Evolutionary conservation across 37 sponge, comb jelly and placozoan species (phyloP).

Genomic region (Dysidea cf. avara): DNA sequence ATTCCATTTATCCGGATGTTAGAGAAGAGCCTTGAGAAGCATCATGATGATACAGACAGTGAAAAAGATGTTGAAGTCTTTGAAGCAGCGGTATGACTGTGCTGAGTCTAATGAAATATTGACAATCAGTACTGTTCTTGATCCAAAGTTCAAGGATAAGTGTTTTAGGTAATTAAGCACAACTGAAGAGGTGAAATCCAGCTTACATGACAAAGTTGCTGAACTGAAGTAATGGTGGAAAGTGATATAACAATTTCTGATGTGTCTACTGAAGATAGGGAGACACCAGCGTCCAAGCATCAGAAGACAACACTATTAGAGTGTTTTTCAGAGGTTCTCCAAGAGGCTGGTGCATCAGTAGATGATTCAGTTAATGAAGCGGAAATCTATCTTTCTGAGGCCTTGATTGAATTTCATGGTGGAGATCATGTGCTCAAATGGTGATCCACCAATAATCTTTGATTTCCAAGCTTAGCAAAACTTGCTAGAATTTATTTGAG

Average conservation of each 20-base stretch:
- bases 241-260: too few relatives aligned
- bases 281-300: too few relatives aligned
- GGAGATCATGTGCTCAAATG: constrained; percentile 8
- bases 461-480: neutral
- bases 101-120: neutral
- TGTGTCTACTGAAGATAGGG: too few relatives aligned
- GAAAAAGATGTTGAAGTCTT: neutral
- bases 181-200: too few relatives aligned
- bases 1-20: neutral
- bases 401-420: neutral
- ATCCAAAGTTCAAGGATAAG: too few relatives aligned
- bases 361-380: neutral
- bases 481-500: constrained; percentile 4
- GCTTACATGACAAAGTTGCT: too few relatives aligned
- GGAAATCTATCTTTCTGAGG: constrained; percentile 1
- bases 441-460: neutral
- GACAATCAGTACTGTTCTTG: neutral
- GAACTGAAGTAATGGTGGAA: too few relatives aligned
- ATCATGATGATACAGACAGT: constrained; percentile 9
- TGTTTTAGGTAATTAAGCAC: neutral
- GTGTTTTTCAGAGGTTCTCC: constrained; percentile 2
- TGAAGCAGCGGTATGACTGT: neutral
- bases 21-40: neutral
- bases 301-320: neutral
- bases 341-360: neutral